Conservation (phyloP, 2,888 invertebrate genomes). For the Drosophila leonis region DNA sequence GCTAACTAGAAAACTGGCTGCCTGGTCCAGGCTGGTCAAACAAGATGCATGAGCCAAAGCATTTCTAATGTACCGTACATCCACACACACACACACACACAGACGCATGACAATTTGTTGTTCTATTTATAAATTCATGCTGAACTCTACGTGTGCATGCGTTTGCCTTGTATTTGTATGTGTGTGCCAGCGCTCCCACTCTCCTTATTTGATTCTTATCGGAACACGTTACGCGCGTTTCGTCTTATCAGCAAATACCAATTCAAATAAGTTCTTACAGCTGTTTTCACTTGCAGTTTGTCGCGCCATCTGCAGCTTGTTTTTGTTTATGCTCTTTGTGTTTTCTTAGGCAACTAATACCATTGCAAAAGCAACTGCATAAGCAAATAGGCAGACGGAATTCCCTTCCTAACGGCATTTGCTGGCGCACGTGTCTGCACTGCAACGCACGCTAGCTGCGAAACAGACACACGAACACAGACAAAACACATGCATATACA, state of each 20-base stretch:
- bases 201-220: slow-evolving; percentile 27
- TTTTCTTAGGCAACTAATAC: slow-evolving; percentile 1
- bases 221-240: slow-evolving; percentile 5
- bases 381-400: slow-evolving; percentile 6
- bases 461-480: slow-evolving; percentile 1
- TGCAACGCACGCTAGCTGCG: background rate
- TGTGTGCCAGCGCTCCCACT: background rate
- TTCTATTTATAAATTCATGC: slow-evolving; percentile 48
- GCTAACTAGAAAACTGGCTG: slow-evolving; percentile 26
- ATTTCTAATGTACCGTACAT: slow-evolving; percentile 8
- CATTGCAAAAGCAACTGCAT: slow-evolving; percentile 14
- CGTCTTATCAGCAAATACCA: slow-evolving; percentile 28
- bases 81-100: background rate
- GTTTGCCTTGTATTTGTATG: background rate
- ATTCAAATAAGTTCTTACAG: slow-evolving; percentile 21
- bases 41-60: slow-evolving; percentile 6
- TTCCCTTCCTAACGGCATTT: slow-evolving; percentile 3
- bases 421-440: slow-evolving; percentile 19
- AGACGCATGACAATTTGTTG: background rate
- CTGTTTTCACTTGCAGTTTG: slow-evolving; percentile 16
- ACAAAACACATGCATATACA: slow-evolving; percentile 4
- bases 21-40: slow-evolving; percentile 41
- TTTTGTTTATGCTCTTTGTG: background rate
- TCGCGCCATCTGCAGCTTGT: slow-evolving; percentile 7
- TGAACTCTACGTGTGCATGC: slow-evolving; percentile 7